Percentiles rank a stretch among this genome's conserved stretches.
These are phyloP conservation scores for Cyclina sinensis DNA, from an alignment of 1,140 invertebrate species.

Conservation along the genomic window DNA sequence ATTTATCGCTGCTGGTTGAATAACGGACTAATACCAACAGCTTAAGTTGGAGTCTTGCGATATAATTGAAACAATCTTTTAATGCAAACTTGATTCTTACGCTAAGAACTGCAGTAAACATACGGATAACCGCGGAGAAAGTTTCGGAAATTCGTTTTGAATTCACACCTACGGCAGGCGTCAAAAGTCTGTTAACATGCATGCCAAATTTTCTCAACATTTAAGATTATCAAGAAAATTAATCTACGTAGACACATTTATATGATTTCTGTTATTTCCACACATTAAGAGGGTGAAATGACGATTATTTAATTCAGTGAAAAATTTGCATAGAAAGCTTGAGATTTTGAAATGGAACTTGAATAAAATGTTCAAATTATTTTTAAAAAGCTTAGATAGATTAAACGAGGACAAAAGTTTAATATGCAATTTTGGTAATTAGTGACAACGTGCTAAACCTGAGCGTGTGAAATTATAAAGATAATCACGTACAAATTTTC, in stretches of 20 bases:
- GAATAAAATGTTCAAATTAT: too few relatives aligned
- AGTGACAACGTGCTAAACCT: constrained; percentile 33
- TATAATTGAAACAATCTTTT: constrained; percentile 57
- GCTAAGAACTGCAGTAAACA: constrained; percentile 29
- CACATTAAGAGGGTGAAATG: not conserved
- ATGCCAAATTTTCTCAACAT: not conserved
- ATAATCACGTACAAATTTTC: constrained; percentile 15
- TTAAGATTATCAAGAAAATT: constrained; percentile 42
- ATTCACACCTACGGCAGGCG: constrained; percentile 59
- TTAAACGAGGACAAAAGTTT: constrained; percentile 18
- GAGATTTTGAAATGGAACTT: not conserved
- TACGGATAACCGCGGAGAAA: constrained; percentile 44
- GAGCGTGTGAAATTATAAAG: constrained; percentile 20
- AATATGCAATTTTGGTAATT: constrained; percentile 56
- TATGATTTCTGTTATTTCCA: not conserved
- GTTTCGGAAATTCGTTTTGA: constrained; percentile 48
- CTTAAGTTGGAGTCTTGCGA: constrained; percentile 32
- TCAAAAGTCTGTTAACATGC: constrained; percentile 54
- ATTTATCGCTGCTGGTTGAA: constrained; percentile 60
- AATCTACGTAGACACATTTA: constrained; percentile 36
- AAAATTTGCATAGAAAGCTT: not conserved
- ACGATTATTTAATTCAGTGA: constrained; percentile 29
- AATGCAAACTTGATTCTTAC: constrained; percentile 57
- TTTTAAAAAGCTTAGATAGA: not conserved
- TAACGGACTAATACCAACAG: constrained; percentile 40